Base-by-base conservation (phyloP, 2,113 vertebrate genomes). In the Cryptotis parvus region DNA sequence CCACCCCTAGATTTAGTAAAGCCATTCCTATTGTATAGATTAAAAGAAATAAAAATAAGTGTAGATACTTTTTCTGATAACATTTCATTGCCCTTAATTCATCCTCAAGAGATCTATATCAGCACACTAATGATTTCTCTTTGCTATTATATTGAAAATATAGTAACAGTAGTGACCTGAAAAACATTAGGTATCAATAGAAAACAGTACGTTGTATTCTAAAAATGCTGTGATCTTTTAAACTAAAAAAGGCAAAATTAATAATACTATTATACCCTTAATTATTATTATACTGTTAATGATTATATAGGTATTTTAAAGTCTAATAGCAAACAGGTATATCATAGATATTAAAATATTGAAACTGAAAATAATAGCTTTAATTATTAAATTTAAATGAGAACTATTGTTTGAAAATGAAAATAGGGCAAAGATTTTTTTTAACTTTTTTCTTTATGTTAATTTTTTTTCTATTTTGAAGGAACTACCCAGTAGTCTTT, bases 1-100 rank as follows among this genome's bases (percentile, higher is more conserved):
- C 95, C 93, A 31, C 87, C 22, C 75, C 9, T 69, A 18, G 24
- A n/a, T 94, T 96, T 95, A 81, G 5, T 65, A 89, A 86, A 95
- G 93, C 0, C 43, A 4, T n/a, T 93, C 33, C 18, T 81, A 72
- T 14, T 82, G 72, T 63, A 88, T 37, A 78, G 9, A 12, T 72
- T 29, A 26, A 81, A 33, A 80, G 90, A 84, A 39, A 35, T 3
- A 69, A 83, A 77, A 39, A 33, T 24, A 55, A 82, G 75, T n/a
- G 16, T 65, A 79, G 37, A 35, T 72, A 2, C 29, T 92, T 85
- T 66, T 78, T 83, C 68, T n/a, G n/a, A 9, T 3, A 92, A 6
- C 85, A 37, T 61, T 72, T 15, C 8, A 29, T 52, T 49, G 26
- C 70, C 29, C 85, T 18, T 45, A 91, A 22, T 49, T 9, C 43